Base-by-base conservation (phyloP, 2,888 invertebrate genomes). In the Argynnis bischoffii region DNA sequence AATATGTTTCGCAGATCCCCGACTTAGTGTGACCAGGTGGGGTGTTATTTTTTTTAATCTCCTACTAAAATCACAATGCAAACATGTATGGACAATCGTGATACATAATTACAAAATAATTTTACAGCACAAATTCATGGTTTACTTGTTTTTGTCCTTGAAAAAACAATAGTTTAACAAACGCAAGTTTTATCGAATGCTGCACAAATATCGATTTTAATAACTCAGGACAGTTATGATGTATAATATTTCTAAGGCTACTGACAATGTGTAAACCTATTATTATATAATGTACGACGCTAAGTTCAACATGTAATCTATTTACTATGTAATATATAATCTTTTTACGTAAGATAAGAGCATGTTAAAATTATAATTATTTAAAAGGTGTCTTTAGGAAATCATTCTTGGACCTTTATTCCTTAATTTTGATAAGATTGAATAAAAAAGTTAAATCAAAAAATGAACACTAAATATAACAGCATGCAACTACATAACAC, bases 291-390 rank as follows among this genome's bases (percentile, higher is more conserved):
- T 51, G 35, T 41, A 31, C 59, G 16, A 31, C 13, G 59, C 16
- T 64, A 55, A 55, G 47, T 55, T 8, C 47, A n/a, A 14, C 26
- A 41, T 41, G 55, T 64, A 26, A 64, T 48, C 61, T 51, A 41
- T 51, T 61, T 61, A 61, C 60, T 51, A 35, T 50, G 60, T 54
- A 54, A 63, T 46, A 63, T 53, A 6, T 61, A 61, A 53, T 46
- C 63, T 63, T 5, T 53, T 63, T 63, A 63, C 21, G 26, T 51
- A 51, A 61, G 31, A 26, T 51, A 35, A 18, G 3, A 35, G 51
- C 35, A 60, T 31, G n/a, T 50, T 31, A 15, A 35, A 61, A 61
- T 50, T 61, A 31, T 31, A 61, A 51, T 50, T 54, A 31, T 18
- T 60, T 48, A 55, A 21, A 54, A 18, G 35, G 35, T 41, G 26